phyloP scores from a whole-genome alignment of 2,113 vertebrate genomes.

The Spheniscus mendiculus region DNA sequence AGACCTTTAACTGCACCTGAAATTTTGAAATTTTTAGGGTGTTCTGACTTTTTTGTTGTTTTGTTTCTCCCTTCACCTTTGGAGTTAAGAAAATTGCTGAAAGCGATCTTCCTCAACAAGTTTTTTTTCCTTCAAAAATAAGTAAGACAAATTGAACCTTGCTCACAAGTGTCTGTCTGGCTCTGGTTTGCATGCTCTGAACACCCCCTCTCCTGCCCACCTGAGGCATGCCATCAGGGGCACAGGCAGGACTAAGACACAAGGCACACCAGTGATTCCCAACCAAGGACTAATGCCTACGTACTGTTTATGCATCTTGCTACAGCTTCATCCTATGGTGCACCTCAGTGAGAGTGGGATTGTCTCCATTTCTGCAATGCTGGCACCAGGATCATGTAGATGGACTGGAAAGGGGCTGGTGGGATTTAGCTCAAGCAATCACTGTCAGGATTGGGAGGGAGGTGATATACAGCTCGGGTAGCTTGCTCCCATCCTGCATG shows the following conservation, averaged over 20 bases:
- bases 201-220: neutral
- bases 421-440: neutral
- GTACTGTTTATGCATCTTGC: rapidly evolving
- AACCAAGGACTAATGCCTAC: neutral
- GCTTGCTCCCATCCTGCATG: neutral
- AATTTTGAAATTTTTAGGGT: neutral
- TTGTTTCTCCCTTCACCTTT: neutral
- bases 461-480: neutral
- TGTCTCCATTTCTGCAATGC: neutral
- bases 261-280: neutral
- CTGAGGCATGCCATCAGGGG: rapidly evolving
- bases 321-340: rapidly evolving
- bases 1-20: neutral
- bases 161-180: neutral
- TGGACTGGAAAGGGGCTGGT: neutral
- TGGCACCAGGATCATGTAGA: neutral
- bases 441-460: neutral
- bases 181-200: neutral
- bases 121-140: neutral
- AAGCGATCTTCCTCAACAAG: neutral
- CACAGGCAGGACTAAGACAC: neutral
- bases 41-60: neutral
- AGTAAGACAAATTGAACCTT: neutral
- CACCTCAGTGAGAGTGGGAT: neutral
- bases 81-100: neutral